Base-by-base conservation (phyloP, 2,888 invertebrate species). In the Helicoverpa assulta region DNA sequence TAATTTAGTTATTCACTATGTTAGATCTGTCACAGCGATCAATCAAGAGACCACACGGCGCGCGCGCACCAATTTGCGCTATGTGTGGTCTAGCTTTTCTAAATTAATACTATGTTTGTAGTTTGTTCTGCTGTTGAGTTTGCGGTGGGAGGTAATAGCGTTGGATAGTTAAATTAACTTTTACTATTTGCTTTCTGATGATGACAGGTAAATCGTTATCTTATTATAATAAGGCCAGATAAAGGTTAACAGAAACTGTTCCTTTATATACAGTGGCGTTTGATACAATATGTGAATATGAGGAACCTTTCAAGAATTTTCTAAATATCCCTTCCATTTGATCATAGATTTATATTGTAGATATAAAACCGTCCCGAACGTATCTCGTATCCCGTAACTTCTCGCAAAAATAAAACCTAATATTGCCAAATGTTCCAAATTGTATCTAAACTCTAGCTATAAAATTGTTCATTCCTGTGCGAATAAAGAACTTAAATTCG, bases 61-160 rank as follows among this genome's bases (percentile, higher is more conserved):
- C 51, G 58, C 26, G n/a, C 55, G 76, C 55, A 66, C 67, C 47
- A 67, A 73, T 70, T 43, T 51, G 43, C 26, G 65, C 65, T 6
- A 73, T 80, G 78, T 80, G 81, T 80, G 78, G 78, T 80, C 81
- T 71, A 78, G 52, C 37, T 43, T 12, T 53, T 53, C 56, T 47
- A 60, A 59, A 76, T 63, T 52, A 52, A 73, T 62, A 55, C 18
- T 55, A 40, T 26, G 40, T 43, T 53, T 53, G 52, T 63, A 7
- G 14, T 40, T 62, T 40, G 5, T 26, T 54, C 29, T 52, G 14
- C 40, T 47, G 14, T n/a, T 55, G 12, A 54, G 5, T 29, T 59
- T 58, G 10, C 55, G 50, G 54, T 19, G 47, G 58, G 65, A 18
- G 26, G n/a, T 40, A 50, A 53, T 61, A 51, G 7, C 19, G 29